A percentile compares a stretch with the other conserved stretches of the same genome.
Conservation (phyloP, 2,888 invertebrate genomes). For the Micoletzkya japonica region DNA sequence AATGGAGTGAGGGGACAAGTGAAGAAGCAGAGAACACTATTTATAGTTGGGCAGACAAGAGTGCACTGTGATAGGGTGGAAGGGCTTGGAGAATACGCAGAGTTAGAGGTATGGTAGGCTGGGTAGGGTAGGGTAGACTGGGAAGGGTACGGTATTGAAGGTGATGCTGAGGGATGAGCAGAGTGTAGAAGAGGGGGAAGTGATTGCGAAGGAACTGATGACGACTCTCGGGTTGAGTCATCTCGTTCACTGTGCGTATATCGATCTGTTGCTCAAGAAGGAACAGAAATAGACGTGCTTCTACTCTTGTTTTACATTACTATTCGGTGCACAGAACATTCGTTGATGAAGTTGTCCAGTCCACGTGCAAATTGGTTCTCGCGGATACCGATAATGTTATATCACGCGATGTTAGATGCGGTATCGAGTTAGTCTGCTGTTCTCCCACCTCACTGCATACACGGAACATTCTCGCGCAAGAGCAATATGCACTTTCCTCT, state of each 20-base stretch:
- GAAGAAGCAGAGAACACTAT: slow-evolving; percentile 12
- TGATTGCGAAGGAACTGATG: slow-evolving; percentile 76
- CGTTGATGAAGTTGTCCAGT: too few species aligned
- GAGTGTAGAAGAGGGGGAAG: slow-evolving; percentile 74
- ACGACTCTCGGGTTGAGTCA: slow-evolving; percentile 72
- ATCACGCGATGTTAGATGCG: too few species aligned
- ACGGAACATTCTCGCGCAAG: too few species aligned
- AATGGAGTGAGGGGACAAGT: slow-evolving; percentile 24
- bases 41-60: slow-evolving; percentile 74
- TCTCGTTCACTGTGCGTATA: slow-evolving; percentile 77
- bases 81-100: slow-evolving; percentile 79
- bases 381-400: too few species aligned
- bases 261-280: slow-evolving; percentile 68
- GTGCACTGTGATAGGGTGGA: slow-evolving; percentile 83
- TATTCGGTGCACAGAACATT: too few species aligned
- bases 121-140: background rate
- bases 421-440: too few species aligned
- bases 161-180: slow-evolving; percentile 75
- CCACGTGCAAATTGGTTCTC: too few species aligned
- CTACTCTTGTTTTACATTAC: too few species aligned
- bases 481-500: too few species aligned
- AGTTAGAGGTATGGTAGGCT: slow-evolving; percentile 75
- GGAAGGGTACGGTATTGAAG: slow-evolving; percentile 65
- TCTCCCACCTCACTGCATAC: too few species aligned
- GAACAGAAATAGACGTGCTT: too few species aligned